Evolutionary conservation across 2,888 invertebrate species (phyloP), one percentile per base, ranked within the genome.

Genomic region (Eupithecia abbreviata): DNA sequence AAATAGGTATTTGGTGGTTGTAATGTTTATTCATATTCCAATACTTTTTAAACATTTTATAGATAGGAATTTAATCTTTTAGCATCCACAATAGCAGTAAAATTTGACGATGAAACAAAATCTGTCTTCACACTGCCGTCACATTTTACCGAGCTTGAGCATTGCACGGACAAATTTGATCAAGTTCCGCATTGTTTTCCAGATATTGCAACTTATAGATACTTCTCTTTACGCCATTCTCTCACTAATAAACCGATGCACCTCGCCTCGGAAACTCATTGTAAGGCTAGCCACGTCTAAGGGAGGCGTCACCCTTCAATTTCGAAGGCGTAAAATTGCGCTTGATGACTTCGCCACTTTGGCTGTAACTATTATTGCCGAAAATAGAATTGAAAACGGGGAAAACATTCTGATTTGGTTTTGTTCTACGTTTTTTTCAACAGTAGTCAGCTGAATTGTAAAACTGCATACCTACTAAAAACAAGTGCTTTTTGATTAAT

Each of bases 261-360:
- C 90, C 90, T 90, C 90, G 92, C 91, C 91, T 90, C 86, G 72
- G 86, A 86, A 87, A 88, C 86, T 87, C 86, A 89, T 92, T 92
- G 85, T 84, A 76, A 94, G 91, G 93, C 93, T 86, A 85, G 82
- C 87, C 94, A 93, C 93, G 93, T 93, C 89, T 79, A 81, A 89
- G 91, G 92, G 92, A 90, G 84, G 85, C 89, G 85, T 90, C 91
- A 90, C 93, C 92, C 91, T 90, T 86, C 86, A 84, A 76, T 82
- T 82, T 76, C 76, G 83, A 86, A 81, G 85, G 86, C 79, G 86
- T 93, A 93, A 93, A 90, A 93, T 87, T 85, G 81, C 86, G 90
- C 89, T 84, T 79, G 75, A 71, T 78, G 75, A 79, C 78, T 71
- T 80, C 78, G 71, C 72, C 65, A 69, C 72, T 80, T 70, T 67